Evolutionary conservation across 2,797 vertebrate genomes (phyloP), one percentile per base, ranked within the genome.

Genomic region (Knipowitschia caucasica): DNA sequence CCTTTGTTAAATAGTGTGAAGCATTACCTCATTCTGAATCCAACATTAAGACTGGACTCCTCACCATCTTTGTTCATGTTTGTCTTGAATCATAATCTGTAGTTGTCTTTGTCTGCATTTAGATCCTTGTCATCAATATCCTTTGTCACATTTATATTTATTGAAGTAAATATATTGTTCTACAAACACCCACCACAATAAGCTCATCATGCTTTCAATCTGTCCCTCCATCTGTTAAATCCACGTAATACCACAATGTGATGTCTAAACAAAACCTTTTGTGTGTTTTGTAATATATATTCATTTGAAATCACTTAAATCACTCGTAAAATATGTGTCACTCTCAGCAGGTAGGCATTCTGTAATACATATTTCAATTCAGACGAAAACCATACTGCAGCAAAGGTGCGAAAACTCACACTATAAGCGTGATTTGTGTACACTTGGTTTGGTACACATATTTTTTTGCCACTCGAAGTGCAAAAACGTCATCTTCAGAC

Each of bases 181-280:
- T 46, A 72, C 75, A 78, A 71, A 38, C 51, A 47, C 12, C 26
- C 23, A 53, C 61, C 49, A 60, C 47, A 62, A 82, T 68, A 71
- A 50, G 27, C 44, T 67, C 61, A 77, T 80, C 78, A 67, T 77
- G 73, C 29, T 8, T 18, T 38, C 84, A 88, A 86, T 81, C 86
- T 88, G 86, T 78, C 46, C 50, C 40, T 62, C 86, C 85, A 88
- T 88, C 83, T 86, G 84, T 70, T 78, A 55, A 72, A 73, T 79
- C 64, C 62, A 39, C 56, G 67, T 61, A 73, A 73, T 42, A 60
- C 47, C 12, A 2, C 44, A 21, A 15, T 30, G 63, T 50, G 50
- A 55, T 73, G 25, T 61, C 39, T 62, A n/a, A 33, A 71, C 67
- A 74, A 51, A 26, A 23, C 8, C 10, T 50, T 21, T 56, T 0